Base-by-base conservation (phyloP, 2,797 vertebrate species). In the Falco naumanni region DNA sequence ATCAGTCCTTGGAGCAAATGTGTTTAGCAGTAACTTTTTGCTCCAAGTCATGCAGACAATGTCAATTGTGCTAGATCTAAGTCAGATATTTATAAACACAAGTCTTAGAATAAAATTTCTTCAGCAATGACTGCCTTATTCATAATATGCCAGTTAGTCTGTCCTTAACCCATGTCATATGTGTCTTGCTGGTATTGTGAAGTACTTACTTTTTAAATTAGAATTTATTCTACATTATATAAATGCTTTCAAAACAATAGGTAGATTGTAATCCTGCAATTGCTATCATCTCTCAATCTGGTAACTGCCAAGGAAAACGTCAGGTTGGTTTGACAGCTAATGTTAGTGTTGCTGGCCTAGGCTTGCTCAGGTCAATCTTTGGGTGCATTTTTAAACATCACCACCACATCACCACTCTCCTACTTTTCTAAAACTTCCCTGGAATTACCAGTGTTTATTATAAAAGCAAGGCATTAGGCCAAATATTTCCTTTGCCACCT, bases 151-250 rank as follows among this genome's bases (percentile, higher is more conserved):
- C 28, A 41, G 18, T 75, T 64, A 78, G 16, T 57, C 57, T 84
- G 8, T n/a, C 70, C 57, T 68, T 70, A 80, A 90, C 31, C 11
- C 10, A 57, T 57, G 71, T 71, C 25, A 61, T 47, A 68, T 45
- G 53, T 0, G 0, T 48, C 88, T 76, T 0, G 0, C 20, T 54
- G 28, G 16, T 81, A n/a, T 22, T 60, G 25, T n/a, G 33, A 26
- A 86, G 17, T 50, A 84, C 72, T 75, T 78, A 45, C 24, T 29
- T 87, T 43, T 75, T 16, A 48, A 92, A 76, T 47, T 39, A 57
- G 37, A 84, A 88, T 37, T 71, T 4, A 48, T 68, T 85, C 41
- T 37, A 9, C 2, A 0, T 53, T 85, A 53, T 11, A 57, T 9
- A 47, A 85, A 78, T 16, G 7, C 5, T 81, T 88, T 70, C n/a